Base-by-base conservation (phyloP, 30 jellyfish, hydroid and myxozoan species). In the Turritopsis rubra region DNA sequence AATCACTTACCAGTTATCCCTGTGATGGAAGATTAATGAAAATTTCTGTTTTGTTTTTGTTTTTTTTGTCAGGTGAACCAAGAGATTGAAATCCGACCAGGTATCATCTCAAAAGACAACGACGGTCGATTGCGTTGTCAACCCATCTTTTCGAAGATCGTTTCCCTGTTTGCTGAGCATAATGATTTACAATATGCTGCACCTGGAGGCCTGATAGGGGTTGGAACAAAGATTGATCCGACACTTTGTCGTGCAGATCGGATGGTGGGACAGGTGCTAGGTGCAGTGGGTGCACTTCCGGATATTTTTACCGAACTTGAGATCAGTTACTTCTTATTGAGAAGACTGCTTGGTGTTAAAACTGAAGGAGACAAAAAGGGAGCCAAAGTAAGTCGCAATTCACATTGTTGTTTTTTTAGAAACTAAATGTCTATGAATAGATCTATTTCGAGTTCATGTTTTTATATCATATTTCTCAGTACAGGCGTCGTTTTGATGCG, bases 191-290 rank as follows among this genome's bases (percentile, higher is more conserved):
- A 94, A 66, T 94, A 76, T 75, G 99, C 99, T 16, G 97, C 97
- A 25, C 99, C 99, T 21, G 99, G 99, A 0, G 99, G 99, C 22
- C 88, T 94, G 19, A 94, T 94, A 52, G 99, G 99, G 70, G 99
- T 94, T 75, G 99, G 99, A 8, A 94, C 99, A 16, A 89, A 86
- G 74, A 90, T 94, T 73, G 99, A 94, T 74, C 99, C 99, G 8
- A 90, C 97, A 18, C 85, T 94, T n/a, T 94, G 99, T 75, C 89
- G 99, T 29, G 99, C 97, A 3, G 99, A 94, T 79, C 97, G 99
- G 53, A 89, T 94, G 97, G 99, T 94, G 74, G 99, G 99, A 20
- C 99, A 94, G 87, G 99, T 93, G 25, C 89, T 94, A 29, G 99
- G 99, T 28, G 96, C 97, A 21, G 95, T 90, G 20, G 99, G 99